Percentiles rank a stretch among this genome's conserved stretches.
Evolutionary conservation across 2,113 vertebrate genomes (phyloP).

Genomic region (Salvelinus alpinus): DNA sequence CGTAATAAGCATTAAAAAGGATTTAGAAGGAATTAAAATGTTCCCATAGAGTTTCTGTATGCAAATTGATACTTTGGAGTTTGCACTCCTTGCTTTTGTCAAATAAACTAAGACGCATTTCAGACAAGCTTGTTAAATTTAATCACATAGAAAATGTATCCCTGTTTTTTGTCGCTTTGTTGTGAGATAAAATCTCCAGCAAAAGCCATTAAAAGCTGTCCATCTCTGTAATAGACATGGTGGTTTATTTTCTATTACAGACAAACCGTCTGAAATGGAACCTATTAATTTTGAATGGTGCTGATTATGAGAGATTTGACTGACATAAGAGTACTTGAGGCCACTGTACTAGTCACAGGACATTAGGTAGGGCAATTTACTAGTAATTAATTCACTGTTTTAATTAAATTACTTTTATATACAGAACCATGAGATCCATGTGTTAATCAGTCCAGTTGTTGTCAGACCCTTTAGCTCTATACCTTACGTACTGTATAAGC

Average conservation of each 20-base stretch:
- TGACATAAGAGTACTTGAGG: slow-evolving; percentile 14
- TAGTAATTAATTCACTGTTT: slow-evolving; percentile 24
- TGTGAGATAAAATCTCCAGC: background rate
- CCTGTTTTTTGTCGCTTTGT: background rate
- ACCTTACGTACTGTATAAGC: too few relatives aligned
- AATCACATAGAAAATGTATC: background rate
- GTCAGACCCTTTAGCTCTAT: too few relatives aligned
- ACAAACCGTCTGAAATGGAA: slow-evolving; percentile 20
- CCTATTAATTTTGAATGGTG: background rate
- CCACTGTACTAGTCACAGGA: slow-evolving; percentile 42
- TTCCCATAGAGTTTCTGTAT: too few relatives aligned
- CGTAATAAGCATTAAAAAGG: background rate
- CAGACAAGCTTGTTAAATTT: background rate
- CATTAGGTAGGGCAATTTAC: slow-evolving; percentile 34
- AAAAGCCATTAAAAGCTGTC: slow-evolving; percentile 10
- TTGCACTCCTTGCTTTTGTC: too few relatives aligned
- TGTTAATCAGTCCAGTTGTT: background rate
- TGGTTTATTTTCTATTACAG: slow-evolving; percentile 42
- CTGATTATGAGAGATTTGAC: slow-evolving; percentile 21
- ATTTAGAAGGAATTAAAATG: too few relatives aligned
- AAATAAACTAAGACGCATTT: background rate
- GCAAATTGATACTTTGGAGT: too few relatives aligned
- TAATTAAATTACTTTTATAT: slow-evolving; percentile 40
- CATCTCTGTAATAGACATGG: background rate
- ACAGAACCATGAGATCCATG: background rate